Evolutionary conservation across 2,113 vertebrate genomes (phyloP), one percentile per base, ranked within the genome.

Genomic region (Hystrix brachyura): DNA sequence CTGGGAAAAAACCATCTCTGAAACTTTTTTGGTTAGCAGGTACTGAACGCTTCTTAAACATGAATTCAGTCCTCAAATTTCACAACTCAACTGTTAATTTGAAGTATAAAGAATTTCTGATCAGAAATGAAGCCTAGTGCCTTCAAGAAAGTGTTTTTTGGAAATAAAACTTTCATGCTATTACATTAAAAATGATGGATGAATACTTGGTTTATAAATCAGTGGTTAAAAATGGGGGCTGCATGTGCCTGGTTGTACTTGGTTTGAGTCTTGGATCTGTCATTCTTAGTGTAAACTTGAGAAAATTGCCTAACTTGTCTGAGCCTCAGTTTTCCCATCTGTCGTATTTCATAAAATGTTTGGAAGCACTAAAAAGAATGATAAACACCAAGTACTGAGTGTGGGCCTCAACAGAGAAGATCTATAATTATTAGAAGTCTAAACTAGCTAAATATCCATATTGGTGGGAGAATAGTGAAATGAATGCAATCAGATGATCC

Each of bases 81-180:
- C 67, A 87, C 19, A 89, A 17, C 0, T 91, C 65, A 88, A 14
- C 32, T 43, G 53, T 74, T 67, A 43, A 85, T 79, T 74, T 82
- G 18, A 96, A 93, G 25, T 38, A 4, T 67, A 82, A 74, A 93
- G n/a, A 78, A 55, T 69, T 88, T 95, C 34, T 90, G 53, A 91
- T 60, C 38, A 65, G 81, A 92, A 94, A 89, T 57, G 7, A 84
- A 96, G 18, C 7, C 59, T 9, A 38, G 15, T n/a, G 3, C 15
- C 55, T 57, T 93, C 32, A 65, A 60, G n/a, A 87, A 57, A 62
- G 10, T 83, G 55, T 76, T 92, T 15, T 83, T 91, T 84, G 32
- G 60, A 84, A 83, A 85, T 23, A 59, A 19, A 32, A 79, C 6
- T 34, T 79, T 27, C 87, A 11, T 64, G 32, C 38, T 59, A 27